Base-by-base conservation (phyloP, 2,113 vertebrate species). In the Furnarius figulus region DNA sequence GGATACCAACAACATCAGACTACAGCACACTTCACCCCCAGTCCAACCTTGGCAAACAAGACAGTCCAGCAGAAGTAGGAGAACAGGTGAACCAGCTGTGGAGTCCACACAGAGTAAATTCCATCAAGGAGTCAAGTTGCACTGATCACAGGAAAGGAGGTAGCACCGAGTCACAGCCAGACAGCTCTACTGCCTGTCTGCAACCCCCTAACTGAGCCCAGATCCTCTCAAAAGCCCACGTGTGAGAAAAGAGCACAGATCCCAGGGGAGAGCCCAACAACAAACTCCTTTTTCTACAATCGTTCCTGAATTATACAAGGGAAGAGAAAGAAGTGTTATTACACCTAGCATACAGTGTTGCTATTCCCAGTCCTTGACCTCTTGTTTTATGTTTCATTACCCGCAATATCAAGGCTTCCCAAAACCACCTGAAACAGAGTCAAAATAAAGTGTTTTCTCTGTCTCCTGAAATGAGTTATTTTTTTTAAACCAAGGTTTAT, bases 311-410 rank as follows among this genome's bases (percentile, higher is more conserved):
- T 52, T 31, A 23, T 31, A 17, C 20, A 47, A 73, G 31, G 39
- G 4, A 67, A 67, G 56, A 50, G 13, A 66, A 82, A 82, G 56
- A 77, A 68, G 10, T 3, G 31, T 18, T 47, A 37, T 6, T 68
- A 22, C 35, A 87, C 66, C n/a, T 33, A 73, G 28, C 9, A 15
- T 3, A 28, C 47, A 82, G 24, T 0, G 0, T 7, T 39, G 61
- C 17, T 82, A 56, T 73, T 91, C 63, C 40, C 75, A 87, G 62
- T 5, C 58, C 40, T 37, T 73, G 46, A 70, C n/a, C n/a, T 93
- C 37, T 59, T 87, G 42, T 67, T 94, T 93, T 44, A 25, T 76
- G 40, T 91, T 87, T 90, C 85, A 42, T 61, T 85, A 76, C 44
- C 50, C 50, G 70, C 25, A 76, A 44, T 9, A 89, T 56, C 49